Evolutionary conservation across 2,113 vertebrate genomes (phyloP), one percentile per base, ranked within the genome.

Genomic region (Colinus virginianus): DNA sequence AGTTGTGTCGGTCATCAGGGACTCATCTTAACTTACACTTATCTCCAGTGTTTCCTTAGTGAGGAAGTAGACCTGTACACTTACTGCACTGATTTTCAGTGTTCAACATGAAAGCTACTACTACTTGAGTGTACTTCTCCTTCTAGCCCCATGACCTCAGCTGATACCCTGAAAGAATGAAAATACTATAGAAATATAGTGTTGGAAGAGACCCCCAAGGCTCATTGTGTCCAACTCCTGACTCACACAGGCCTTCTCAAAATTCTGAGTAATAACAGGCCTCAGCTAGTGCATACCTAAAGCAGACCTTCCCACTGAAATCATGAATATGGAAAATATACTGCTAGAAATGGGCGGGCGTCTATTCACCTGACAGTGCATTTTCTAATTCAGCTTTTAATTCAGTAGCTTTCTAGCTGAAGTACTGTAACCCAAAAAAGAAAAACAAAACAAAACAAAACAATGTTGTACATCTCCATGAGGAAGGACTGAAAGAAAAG

Each of bases 281-380:
- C 11, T 30, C 8, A 23, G 25, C 30, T 38, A 81, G 6, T 64
- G 28, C 16, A 70, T 4, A 21, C 25, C 26, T 38, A 75, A 7
- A 68, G 32, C 18, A 77, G 36, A 20, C 11, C 30, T 85, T 34
- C 22, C 21, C 34, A 59, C n/a, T 1, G 36, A n/a, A 45, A 32
- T 6, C 9, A 3, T 25, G 21, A 84, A 40, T 42, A 11, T 80
- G 79, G 17, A 71, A 2, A 25, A 58, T 23, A 23, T 3, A 19
- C 7, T 7, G 6, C 12, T 48, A 30, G 49, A 66, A 92, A 74
- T 77, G 16, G 7, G 55, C 0, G 0, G 45, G 4, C 23, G 6
- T 32, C 28, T 83, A 6, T 76, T 87, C 22, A 75, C 22, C 32
- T 67, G n/a, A 22, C 36, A 11, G 30, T n/a, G 16, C 30, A n/a